phyloP scores from a whole-genome alignment of 2,797 vertebrate genomes.

The Squalus acanthias region DNA sequence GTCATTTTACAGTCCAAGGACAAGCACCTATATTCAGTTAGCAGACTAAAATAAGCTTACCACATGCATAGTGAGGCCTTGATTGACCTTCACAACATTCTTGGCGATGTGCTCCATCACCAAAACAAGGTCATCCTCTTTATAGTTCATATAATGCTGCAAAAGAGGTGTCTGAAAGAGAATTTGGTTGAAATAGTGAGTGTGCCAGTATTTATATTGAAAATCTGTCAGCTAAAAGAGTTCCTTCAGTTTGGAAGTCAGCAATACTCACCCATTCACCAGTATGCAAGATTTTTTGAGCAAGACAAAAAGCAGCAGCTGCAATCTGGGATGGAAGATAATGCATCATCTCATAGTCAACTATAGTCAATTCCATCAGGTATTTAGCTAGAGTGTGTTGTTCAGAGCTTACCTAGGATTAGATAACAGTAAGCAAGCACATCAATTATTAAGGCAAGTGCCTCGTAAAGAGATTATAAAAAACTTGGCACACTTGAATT shows the following conservation, averaged over 20 bases:
- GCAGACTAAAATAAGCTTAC: constrained; percentile 47
- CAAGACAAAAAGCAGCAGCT: constrained; percentile 37
- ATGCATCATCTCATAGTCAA: constrained; percentile 38
- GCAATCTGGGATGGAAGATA: constrained; percentile 37
- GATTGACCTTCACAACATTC: constrained; percentile 57
- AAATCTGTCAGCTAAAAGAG: background rate
- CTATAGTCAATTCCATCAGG: constrained; percentile 36
- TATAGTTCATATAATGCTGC: constrained; percentile 60
- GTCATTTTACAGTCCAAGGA: background rate
- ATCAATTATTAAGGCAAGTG: background rate
- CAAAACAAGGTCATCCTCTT: constrained; percentile 55
- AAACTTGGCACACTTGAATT: background rate
- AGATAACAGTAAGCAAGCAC: background rate
- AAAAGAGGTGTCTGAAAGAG: constrained; percentile 53
- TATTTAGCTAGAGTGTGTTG: constrained; percentile 39
- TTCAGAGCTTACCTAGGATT: constrained; percentile 31
- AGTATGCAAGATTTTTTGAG: constrained; percentile 35
- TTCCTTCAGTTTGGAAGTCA: background rate
- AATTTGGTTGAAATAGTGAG: background rate
- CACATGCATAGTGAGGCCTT: constrained; percentile 56
- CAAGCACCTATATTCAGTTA: background rate
- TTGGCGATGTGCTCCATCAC: constrained; percentile 66
- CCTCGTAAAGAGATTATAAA: background rate
- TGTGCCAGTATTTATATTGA: background rate
- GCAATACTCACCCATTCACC: constrained; percentile 35